phyloP scores from a whole-genome alignment of 2,888 invertebrate species.

The Thera britannica region DNA sequence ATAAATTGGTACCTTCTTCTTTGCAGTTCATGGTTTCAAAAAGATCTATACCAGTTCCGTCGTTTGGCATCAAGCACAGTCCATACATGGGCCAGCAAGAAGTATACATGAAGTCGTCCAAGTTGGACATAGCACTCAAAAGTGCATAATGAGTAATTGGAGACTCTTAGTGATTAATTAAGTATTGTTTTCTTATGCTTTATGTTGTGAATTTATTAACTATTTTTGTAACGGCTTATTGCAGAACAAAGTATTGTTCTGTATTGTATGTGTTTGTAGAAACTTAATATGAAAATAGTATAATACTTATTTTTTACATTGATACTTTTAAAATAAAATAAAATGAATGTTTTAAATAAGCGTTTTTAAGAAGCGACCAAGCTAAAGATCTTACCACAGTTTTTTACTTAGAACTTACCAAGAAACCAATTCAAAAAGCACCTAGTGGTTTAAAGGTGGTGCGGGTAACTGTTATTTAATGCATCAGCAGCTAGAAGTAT shows the following conservation, averaged over 20 bases:
- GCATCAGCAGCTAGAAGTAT: slow-evolving; percentile 53
- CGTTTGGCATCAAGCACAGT: slow-evolving; percentile 70
- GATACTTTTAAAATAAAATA: too few relatives aligned
- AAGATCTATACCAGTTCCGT: slow-evolving; percentile 59
- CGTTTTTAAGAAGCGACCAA: slow-evolving; percentile 40
- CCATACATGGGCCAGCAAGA: slow-evolving; percentile 58
- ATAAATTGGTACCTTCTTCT: neutral
- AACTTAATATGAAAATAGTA: too few relatives aligned
- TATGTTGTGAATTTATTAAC: too few relatives aligned
- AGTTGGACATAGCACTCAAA: slow-evolving; percentile 49
- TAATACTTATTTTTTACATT: too few relatives aligned
- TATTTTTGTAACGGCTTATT: too few relatives aligned
- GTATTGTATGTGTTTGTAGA: too few relatives aligned
- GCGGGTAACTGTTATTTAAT: slow-evolving; percentile 62
- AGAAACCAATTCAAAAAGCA: slow-evolving; percentile 58
- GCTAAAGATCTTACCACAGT: slow-evolving; percentile 25
- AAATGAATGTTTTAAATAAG: neutral
- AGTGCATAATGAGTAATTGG: slow-evolving; percentile 10
- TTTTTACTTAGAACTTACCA: slow-evolving; percentile 33
- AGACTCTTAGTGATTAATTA: neutral
- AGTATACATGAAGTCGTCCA: slow-evolving; percentile 57
- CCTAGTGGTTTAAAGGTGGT: slow-evolving; percentile 55
- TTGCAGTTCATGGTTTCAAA: slow-evolving; percentile 63
- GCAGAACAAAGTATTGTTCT: too few relatives aligned
- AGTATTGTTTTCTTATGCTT: too few relatives aligned